Evolutionary conservation across 2,888 invertebrate genomes (phyloP).

Genomic region (Eretmocerus hayati): DNA sequence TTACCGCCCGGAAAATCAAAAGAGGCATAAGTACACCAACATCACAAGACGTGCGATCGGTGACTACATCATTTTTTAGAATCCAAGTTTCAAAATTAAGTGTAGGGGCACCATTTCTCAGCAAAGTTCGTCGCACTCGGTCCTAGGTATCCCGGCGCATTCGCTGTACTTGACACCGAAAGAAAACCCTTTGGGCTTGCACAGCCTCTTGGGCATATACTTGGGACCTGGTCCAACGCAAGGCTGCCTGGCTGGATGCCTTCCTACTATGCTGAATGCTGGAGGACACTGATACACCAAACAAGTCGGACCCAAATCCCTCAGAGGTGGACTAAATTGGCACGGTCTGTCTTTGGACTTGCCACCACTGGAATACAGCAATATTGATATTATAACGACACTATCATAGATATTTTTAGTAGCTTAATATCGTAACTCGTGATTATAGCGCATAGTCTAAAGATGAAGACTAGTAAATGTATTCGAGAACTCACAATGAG

Average conservation of each 20-base stretch:
- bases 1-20: background rate
- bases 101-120: too few relatives aligned
- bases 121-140: conserved; percentile 34
- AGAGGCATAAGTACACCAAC: too few relatives aligned
- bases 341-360: conserved; percentile 1
- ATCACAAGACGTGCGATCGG: too few relatives aligned
- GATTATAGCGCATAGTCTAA: background rate
- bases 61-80: too few relatives aligned
- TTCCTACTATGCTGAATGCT: conserved; percentile 46
- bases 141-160: conserved; percentile 53
- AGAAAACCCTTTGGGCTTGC: conserved; percentile 51
- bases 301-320: background rate
- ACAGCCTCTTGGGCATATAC: conserved; percentile 46
- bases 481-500: conserved; percentile 20
- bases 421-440: background rate
- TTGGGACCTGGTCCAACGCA: conserved; percentile 52
- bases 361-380: conserved; percentile 4
- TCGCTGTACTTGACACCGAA: conserved; percentile 56
- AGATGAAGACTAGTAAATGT: background rate
- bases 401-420: background rate
- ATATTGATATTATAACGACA: too few relatives aligned
- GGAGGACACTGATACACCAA: conserved; percentile 39
- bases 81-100: too few relatives aligned
- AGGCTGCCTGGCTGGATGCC: conserved; percentile 41
- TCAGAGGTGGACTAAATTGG: conserved; percentile 1